Evolutionary conservation across 2,113 vertebrate species (phyloP).

Genomic region (Andinoacara biseriatus): DNA sequence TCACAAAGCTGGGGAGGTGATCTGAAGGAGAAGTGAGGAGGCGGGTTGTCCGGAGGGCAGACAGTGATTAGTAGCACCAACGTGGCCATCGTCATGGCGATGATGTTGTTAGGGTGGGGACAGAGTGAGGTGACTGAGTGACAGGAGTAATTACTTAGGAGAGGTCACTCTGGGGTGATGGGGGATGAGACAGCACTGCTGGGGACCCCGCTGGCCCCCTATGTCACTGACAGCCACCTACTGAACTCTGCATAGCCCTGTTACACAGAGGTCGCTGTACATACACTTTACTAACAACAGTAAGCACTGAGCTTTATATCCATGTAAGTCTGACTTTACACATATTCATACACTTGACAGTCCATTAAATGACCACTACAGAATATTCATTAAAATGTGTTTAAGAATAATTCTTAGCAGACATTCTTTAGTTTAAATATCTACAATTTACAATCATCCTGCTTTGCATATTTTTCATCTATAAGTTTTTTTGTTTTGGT

Average conservation of each 20-base stretch:
- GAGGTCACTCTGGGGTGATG: constrained; percentile 64
- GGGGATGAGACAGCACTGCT: constrained; percentile 31
- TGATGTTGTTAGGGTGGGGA: constrained; percentile 67
- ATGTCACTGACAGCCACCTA: constrained; percentile 63
- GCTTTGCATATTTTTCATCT: background rate
- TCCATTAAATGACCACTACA: fast-evolving
- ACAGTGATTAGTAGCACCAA: constrained; percentile 73
- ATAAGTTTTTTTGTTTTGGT: too few species aligned
- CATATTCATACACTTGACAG: background rate
- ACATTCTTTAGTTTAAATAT: background rate
- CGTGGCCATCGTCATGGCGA: constrained; percentile 49
- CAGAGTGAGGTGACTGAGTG: constrained; percentile 62
- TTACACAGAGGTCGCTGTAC: constrained; percentile 47
- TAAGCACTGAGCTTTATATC: background rate
- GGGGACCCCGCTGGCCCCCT: constrained; percentile 4
- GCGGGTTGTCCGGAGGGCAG: constrained; percentile 60
- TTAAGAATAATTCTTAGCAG: too few species aligned
- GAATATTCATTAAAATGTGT: too few species aligned
- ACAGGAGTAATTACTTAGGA: constrained; percentile 73
- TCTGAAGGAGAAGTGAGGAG: constrained; percentile 60
- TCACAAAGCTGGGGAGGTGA: constrained; percentile 48
- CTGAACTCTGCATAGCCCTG: constrained; percentile 37
- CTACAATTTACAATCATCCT: background rate
- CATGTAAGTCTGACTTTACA: constrained; percentile 11
- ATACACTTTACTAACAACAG: constrained; percentile 19